These are phyloP conservation scores for Nesidiocoris tenuis DNA, from an alignment of 2,888 invertebrate species.

Conservation along the genomic window DNA sequence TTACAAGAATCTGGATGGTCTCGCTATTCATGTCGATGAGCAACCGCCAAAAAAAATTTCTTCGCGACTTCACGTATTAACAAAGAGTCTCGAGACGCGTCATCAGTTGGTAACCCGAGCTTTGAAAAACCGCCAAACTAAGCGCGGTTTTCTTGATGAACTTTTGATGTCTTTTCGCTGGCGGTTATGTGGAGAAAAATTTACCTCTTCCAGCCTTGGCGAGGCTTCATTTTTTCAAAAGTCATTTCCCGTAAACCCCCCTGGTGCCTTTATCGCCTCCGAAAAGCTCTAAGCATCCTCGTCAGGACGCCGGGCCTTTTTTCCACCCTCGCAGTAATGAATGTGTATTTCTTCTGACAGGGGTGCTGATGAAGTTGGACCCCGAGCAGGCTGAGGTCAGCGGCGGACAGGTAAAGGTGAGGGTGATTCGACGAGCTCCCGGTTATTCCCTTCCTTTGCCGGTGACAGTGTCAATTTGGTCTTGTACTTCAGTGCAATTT, in stretches of 20 bases:
- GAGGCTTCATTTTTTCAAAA: background rate
- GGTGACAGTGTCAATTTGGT: background rate
- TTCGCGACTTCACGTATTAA: too few relatives aligned
- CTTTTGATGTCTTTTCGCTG: background rate
- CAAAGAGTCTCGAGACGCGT: too few relatives aligned
- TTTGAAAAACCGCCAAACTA: too few relatives aligned
- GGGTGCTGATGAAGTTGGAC: background rate
- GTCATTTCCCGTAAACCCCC: constrained; percentile 5
- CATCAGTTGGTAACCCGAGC: too few relatives aligned
- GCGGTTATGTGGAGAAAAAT: background rate
- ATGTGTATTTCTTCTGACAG: constrained; percentile 13
- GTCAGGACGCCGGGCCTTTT: background rate
- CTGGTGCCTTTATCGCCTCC: background rate
- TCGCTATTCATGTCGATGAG: too few relatives aligned
- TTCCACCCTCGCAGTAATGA: constrained; percentile 9
- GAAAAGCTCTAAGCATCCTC: background rate
- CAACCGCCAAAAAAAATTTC: too few relatives aligned
- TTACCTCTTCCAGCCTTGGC: background rate
- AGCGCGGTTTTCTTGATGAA: background rate
- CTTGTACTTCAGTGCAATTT: background rate
- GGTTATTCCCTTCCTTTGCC: background rate
- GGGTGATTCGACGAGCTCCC: background rate
- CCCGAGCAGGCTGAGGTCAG: background rate
- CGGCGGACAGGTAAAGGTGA: background rate
- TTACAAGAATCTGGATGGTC: too few relatives aligned